Evolutionary conservation across 64 coral and sea anemone species (phyloP).

Genomic region (Porites lutea): DNA sequence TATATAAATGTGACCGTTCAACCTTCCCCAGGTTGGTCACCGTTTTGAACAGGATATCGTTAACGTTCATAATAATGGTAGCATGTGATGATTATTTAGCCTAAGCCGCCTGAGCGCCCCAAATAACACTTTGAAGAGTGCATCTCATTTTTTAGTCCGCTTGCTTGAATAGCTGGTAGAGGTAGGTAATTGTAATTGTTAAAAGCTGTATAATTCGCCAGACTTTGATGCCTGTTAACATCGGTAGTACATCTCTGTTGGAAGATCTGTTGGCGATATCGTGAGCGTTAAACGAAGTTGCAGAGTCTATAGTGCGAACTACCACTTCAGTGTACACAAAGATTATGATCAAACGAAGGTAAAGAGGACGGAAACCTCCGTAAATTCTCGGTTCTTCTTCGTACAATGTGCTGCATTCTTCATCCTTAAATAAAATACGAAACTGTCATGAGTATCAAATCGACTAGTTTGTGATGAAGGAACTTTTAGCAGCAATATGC

Average conservation of each 20-base stretch:
- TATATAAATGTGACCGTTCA: too few relatives aligned
- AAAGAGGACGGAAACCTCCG: conserved; percentile 24
- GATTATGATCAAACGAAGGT: conserved; percentile 54
- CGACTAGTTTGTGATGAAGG: not conserved
- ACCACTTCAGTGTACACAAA: conserved; percentile 83
- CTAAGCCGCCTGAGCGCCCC: not conserved
- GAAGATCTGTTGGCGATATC: not conserved
- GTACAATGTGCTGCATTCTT: not conserved
- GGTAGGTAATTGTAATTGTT: conserved; percentile 26
- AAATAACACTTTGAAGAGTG: not conserved
- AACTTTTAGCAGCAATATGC: too few relatives aligned
- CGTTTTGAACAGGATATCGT: too few relatives aligned
- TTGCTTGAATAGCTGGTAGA: conserved; percentile 57
- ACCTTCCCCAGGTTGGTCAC: too few relatives aligned
- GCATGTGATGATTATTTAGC: not conserved
- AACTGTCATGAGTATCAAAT: not conserved
- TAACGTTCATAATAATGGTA: too few relatives aligned
- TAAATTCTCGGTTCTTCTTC: not conserved
- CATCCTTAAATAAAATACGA: not conserved
- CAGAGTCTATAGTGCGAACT: conserved; percentile 57
- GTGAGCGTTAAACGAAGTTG: conserved; percentile 18
- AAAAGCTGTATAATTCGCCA: conserved; percentile 73
- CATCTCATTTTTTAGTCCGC: not conserved
- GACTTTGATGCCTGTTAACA: conserved; percentile 51
- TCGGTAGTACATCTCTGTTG: conserved; percentile 6